Conservation (phyloP, 2,797 vertebrate genomes). For the Smutsia temminckii region DNA sequence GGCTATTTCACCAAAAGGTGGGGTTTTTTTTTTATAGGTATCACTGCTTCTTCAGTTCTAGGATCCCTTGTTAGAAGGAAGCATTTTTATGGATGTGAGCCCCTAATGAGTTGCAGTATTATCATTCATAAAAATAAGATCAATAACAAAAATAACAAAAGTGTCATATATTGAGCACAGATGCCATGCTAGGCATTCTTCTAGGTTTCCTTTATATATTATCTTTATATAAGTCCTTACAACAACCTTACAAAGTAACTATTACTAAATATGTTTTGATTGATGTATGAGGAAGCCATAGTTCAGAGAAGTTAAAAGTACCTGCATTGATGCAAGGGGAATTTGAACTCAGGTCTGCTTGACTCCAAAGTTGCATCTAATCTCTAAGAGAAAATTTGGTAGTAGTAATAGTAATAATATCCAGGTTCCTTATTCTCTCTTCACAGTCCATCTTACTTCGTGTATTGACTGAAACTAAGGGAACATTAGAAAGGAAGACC, state of each 20-base stretch:
- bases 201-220: background rate
- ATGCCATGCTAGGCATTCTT: background rate
- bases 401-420: background rate
- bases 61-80: background rate
- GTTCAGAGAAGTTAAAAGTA: background rate
- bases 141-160: background rate
- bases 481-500: background rate
- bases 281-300: background rate
- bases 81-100: background rate
- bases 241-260: background rate
- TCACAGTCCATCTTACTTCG: background rate
- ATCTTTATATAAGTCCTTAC: background rate
- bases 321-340: background rate
- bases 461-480: background rate
- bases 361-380: background rate
- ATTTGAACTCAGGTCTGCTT: background rate
- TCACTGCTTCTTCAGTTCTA: background rate
- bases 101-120: background rate
- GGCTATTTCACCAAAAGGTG: background rate
- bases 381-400: background rate
- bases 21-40: background rate
- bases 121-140: background rate
- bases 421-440: background rate
- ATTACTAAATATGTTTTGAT: background rate
- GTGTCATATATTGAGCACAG: background rate